phyloP scores from a whole-genome alignment of 2,797 vertebrate genomes.

The Leptatherina wallacei region DNA sequence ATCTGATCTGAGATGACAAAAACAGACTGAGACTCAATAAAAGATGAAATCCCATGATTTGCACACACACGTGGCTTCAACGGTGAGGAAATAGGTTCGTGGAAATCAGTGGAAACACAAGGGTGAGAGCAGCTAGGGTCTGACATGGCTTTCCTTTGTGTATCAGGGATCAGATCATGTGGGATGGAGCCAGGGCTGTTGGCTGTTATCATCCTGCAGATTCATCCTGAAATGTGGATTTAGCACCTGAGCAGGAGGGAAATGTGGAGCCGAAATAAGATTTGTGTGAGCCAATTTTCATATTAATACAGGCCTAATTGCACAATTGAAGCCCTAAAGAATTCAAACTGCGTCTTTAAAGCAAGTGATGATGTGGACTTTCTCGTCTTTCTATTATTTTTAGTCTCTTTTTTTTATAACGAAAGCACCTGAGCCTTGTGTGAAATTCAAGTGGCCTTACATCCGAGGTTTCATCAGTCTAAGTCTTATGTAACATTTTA shows the following conservation, averaged over 20 bases:
- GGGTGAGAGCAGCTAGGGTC: conserved; percentile 35
- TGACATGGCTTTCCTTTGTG: conserved; percentile 54
- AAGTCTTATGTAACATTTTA: conserved; percentile 54
- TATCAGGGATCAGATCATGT: conserved; percentile 37
- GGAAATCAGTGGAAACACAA: conserved; percentile 19
- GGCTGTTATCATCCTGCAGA: conserved; percentile 23
- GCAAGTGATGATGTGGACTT: neutral
- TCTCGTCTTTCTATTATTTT: neutral
- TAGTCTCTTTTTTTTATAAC: neutral
- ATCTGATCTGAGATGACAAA: conserved; percentile 46
- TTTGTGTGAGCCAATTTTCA: conserved; percentile 5
- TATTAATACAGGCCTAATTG: neutral
- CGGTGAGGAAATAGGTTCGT: neutral
- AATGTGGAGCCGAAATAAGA: neutral
- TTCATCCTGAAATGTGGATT: conserved; percentile 16
- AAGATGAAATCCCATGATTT: conserved; percentile 40
- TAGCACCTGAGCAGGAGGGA: neutral
- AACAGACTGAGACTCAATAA: conserved; percentile 21
- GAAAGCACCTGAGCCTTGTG: neutral
- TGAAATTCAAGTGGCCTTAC: conserved; percentile 28
- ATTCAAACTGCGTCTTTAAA: neutral
- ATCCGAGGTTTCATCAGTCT: conserved; percentile 10
- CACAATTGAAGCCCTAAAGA: neutral
- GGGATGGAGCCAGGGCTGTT: conserved; percentile 20
- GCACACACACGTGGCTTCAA: conserved; percentile 19